Base-by-base conservation (phyloP, 2,888 invertebrate genomes). In the Volucella bombylans region DNA sequence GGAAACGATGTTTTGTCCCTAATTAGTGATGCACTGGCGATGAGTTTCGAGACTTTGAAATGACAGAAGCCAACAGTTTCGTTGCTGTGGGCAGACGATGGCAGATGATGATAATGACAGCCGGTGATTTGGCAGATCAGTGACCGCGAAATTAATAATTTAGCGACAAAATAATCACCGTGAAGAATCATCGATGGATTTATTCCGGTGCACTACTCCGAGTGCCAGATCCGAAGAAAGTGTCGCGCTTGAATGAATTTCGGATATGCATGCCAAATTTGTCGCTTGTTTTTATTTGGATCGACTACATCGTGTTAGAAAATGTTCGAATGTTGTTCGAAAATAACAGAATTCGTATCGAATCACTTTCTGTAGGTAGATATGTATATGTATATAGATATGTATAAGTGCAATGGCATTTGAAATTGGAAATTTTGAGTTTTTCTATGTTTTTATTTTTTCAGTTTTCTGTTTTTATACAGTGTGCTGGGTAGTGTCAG, bases 61-160 rank as follows among this genome's bases (percentile, higher is more conserved):
- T 61, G 59, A 61, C 54, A 59, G 47, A 12, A 47, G 9, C 41
- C 9, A 14, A 4, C 31, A 38, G 18, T 47, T 23, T 49, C 12
- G 12, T 8, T 12, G 14, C 8, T n/a, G 55, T 65, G 68, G 74
- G 43, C 43, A 67, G 77, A 65, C 18, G 71, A 23, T 23, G 23
- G 4, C 23, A 31, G 31, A 50, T 81, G 74, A 82, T 72, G 65
- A 39, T 62, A 67, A n/a, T 38, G 82, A 38, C 61, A 78, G 82
- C 67, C 67, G 67, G 78, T 82, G 54, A 78, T 67, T 67, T 78
- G 72, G 45, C 82, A 67, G 72, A 55, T 78, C 82, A 67, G 61
- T 50, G 67, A 78, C 57, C 61, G 82, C 38, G 43, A 82, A 67
- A 72, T 67, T 67, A 65, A 61, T 76, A 77, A 82, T 82, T 77